Evolutionary conservation across 2,888 invertebrate species (phyloP).

Genomic region (Caenorhabditis virilis): DNA sequence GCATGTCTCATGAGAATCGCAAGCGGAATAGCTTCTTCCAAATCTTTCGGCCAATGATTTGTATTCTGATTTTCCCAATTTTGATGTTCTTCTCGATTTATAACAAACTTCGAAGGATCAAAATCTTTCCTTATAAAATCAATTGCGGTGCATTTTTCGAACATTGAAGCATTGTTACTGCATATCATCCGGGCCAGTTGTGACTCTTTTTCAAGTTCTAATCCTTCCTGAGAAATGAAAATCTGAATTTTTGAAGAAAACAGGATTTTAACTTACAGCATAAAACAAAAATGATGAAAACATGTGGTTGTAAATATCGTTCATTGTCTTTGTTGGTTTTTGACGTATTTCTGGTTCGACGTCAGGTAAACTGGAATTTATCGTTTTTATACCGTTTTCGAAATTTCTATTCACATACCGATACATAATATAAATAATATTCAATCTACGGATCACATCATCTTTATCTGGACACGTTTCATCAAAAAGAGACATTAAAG

Average conservation of each 20-base stretch:
- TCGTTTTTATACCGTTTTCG: not conserved
- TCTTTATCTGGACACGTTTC: constrained; percentile 13
- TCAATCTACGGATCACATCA: constrained; percentile 38
- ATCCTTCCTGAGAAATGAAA: constrained; percentile 7
- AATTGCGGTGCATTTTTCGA: constrained; percentile 33
- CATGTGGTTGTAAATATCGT: constrained; percentile 24
- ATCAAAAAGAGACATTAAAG: constrained; percentile 34
- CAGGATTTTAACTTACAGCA: not conserved
- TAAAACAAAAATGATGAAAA: constrained; percentile 26
- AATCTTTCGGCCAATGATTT: constrained; percentile 27
- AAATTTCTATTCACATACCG: constrained; percentile 4
- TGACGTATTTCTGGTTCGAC: constrained; percentile 12
- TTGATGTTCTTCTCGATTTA: constrained; percentile 3
- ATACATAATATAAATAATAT: constrained; percentile 43
- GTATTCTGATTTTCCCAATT: constrained; percentile 19
- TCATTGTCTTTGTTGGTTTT: constrained; percentile 22
- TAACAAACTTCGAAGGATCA: too few species aligned
- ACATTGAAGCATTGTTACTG: constrained; percentile 22
- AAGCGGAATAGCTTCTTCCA: constrained; percentile 19
- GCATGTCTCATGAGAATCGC: constrained; percentile 15
- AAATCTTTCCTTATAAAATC: constrained; percentile 33
- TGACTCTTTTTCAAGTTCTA: constrained; percentile 5
- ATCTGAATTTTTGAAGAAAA: not conserved
- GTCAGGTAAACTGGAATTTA: constrained; percentile 26
- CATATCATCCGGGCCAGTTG: constrained; percentile 26